These are phyloP conservation scores for Mystacornis crossleyi DNA, from an alignment of 2,113 vertebrate genomes.

Conservation along the genomic window DNA sequence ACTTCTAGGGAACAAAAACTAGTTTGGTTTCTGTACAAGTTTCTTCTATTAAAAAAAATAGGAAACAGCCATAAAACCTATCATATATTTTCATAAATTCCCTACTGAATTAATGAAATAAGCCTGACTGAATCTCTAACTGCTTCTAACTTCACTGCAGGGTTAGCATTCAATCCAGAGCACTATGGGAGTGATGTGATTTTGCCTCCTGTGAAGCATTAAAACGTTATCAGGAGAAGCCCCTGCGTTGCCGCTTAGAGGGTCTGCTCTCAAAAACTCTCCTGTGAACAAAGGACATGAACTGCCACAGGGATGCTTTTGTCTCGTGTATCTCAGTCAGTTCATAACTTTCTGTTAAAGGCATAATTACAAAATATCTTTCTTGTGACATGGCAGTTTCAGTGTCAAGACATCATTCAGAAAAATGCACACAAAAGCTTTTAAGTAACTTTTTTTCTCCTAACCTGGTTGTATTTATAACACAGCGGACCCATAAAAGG, in stretches of 20 bases:
- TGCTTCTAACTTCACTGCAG: not conserved
- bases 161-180: not conserved
- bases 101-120: not conserved
- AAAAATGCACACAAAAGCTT: not conserved
- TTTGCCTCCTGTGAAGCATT: not conserved
- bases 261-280: not conserved
- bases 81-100: not conserved
- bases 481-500: not conserved
- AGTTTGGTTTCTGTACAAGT: not conserved
- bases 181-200: fast-evolving
- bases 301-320: not conserved
- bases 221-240: not conserved
- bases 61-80: not conserved
- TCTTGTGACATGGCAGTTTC: not conserved
- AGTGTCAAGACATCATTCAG: not conserved
- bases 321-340: not conserved
- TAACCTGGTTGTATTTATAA: not conserved
- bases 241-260: not conserved
- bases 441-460: not conserved
- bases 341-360: not conserved
- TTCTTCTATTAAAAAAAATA: not conserved
- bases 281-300: not conserved
- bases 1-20: not conserved
- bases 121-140: not conserved
- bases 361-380: not conserved